Conservation (phyloP, 2,888 invertebrate species). For the Cantharis flavilabris region DNA sequence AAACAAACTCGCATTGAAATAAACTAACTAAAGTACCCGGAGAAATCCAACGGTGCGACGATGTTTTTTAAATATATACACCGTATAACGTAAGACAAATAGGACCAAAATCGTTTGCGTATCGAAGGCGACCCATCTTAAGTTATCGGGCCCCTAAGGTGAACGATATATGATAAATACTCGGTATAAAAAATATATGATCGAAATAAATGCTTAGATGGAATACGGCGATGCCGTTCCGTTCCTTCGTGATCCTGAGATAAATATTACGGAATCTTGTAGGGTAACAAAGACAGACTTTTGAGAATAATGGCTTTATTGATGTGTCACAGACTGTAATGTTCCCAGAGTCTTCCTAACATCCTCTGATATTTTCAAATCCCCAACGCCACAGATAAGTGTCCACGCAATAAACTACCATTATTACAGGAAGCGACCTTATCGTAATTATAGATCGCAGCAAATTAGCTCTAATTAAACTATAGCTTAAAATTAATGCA, state of each 20-base stretch:
- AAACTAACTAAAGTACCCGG: constrained; percentile 33
- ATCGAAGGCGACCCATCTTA: constrained; percentile 32
- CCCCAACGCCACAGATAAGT: neutral
- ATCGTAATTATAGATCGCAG: neutral
- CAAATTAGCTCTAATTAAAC: neutral
- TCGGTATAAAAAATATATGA: constrained; percentile 48
- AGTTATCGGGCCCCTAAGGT: constrained; percentile 37
- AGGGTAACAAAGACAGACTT: constrained; percentile 35
- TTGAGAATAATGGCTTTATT: constrained; percentile 45
- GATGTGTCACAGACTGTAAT: constrained; percentile 42
- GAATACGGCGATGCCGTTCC: constrained; percentile 40
- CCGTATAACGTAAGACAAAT: constrained; percentile 27
- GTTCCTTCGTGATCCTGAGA: constrained; percentile 42
- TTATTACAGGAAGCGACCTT: neutral
- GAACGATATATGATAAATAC: constrained; percentile 50
- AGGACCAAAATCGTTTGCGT: constrained; percentile 33
- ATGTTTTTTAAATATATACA: constrained; percentile 22
- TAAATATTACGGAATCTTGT: constrained; percentile 25
- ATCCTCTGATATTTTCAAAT: constrained; percentile 1
- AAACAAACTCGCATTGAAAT: constrained; percentile 37
- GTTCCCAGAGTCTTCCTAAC: constrained; percentile 27
- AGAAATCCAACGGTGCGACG: constrained; percentile 32
- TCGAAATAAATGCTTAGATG: constrained; percentile 50
- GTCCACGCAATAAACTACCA: too few relatives aligned
- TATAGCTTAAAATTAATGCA: neutral